Conservation (phyloP, 2,797 vertebrate species). For the Adelosebastes latens region DNA sequence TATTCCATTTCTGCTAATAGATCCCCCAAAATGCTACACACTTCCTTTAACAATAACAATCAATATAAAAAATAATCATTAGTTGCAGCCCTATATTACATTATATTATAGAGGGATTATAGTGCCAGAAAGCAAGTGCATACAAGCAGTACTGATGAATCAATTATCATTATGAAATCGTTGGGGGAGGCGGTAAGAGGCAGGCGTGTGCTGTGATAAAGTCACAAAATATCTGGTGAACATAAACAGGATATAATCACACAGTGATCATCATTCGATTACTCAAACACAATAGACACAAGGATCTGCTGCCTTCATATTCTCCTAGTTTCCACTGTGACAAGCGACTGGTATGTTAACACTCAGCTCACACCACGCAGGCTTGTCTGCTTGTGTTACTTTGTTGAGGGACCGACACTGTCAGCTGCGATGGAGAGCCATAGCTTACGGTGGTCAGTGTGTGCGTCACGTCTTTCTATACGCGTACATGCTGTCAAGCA, state of each 20-base stretch:
- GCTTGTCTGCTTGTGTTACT: constrained; percentile 64
- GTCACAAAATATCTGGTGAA: neutral
- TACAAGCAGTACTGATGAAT: neutral
- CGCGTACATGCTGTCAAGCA: neutral
- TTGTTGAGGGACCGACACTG: constrained; percentile 51
- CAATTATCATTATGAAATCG: neutral
- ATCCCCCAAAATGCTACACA: too few species aligned
- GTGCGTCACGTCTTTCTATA: neutral
- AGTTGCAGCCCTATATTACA: neutral
- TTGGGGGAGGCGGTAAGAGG: neutral
- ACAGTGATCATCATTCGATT: neutral
- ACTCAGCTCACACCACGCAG: constrained; percentile 29
- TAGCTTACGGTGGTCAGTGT: constrained; percentile 42
- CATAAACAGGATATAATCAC: neutral
- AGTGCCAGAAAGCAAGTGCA: neutral
- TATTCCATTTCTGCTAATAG: too few species aligned
- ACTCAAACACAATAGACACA: neutral
- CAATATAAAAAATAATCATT: neutral
- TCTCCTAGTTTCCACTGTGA: constrained; percentile 25
- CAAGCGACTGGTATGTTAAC: constrained; percentile 41
- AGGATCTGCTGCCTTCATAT: neutral
- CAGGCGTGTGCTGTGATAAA: neutral
- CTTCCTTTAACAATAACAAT: neutral
- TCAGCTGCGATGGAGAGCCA: constrained; percentile 50
- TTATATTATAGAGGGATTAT: neutral